Percentiles rank a stretch among this genome's conserved stretches.
These are phyloP conservation scores for Drosophila paucipuncta DNA, from an alignment of 2,888 invertebrate genomes.

Conservation along the genomic window DNA sequence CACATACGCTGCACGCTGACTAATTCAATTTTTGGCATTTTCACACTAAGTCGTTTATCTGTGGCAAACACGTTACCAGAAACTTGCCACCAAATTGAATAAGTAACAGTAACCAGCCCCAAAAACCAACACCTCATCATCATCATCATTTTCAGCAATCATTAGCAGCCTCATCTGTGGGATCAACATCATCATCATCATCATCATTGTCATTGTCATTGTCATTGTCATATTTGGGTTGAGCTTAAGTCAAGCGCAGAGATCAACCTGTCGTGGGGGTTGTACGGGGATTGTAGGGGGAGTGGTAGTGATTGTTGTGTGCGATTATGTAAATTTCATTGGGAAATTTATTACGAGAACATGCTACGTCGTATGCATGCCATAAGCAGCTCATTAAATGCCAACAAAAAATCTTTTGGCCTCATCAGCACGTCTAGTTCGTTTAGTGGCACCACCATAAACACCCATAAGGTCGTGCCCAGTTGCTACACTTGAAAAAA, in stretches of 20 bases:
- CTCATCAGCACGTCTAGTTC: conserved; percentile 46
- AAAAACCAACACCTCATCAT: conserved; percentile 40
- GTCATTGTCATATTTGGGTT: conserved; percentile 42
- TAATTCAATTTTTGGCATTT: conserved; percentile 67
- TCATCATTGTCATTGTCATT: conserved; percentile 21
- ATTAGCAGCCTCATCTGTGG: conserved; percentile 35
- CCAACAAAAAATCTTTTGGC: conserved; percentile 28
- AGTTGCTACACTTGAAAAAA: neutral
- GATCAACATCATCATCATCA: conserved; percentile 4
- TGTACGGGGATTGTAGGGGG: no score
- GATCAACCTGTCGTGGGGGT: neutral
- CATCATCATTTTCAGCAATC: conserved; percentile 22
- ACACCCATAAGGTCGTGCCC: neutral
- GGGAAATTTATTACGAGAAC: conserved; percentile 68
- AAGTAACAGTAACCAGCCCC: conserved; percentile 51
- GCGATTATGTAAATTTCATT: conserved; percentile 74
- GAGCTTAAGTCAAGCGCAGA: conserved; percentile 41
- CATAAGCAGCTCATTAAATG: conserved; percentile 78
- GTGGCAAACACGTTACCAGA: conserved; percentile 56
- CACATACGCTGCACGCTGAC: conserved; percentile 35
- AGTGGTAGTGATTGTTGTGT: neutral
- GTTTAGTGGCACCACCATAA: conserved; percentile 2
- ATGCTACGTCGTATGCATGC: conserved; percentile 44
- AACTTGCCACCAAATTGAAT: conserved; percentile 62
- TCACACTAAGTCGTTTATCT: conserved; percentile 77